Evolutionary conservation across 2,113 vertebrate genomes (phyloP), one percentile per base, ranked within the genome.

Genomic region (Tympanuchus pallidicinctus): DNA sequence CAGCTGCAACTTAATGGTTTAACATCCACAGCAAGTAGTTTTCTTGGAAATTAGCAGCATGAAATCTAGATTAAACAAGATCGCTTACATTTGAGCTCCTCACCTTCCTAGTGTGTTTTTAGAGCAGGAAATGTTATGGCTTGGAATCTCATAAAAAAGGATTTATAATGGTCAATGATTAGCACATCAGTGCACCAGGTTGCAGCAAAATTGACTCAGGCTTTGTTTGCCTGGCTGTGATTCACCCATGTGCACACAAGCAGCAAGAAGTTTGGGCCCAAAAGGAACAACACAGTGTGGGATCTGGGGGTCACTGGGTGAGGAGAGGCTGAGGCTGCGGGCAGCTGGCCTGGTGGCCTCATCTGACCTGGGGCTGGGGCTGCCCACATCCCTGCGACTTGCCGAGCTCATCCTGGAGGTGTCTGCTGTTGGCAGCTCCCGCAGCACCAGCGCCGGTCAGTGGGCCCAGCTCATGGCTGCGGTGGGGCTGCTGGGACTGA

Each of bases 131-230:
- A 75, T 63, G 66, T 42, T 92, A 77, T 50, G 66, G 69, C 72
- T 77, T 64, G 59, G 59, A 75, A 71, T 86, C 72, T 76, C 90
- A 88, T 75, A 17, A 34, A 56, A 78, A 61, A 76, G 78, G 50
- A 92, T 90, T 93, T 82, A 91, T 52, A 85, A 54, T 28, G 14
- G 82, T 82, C 89, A 78, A 92, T 84, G 86, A 88, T 93, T 45
- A 84, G 61, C 19, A 34, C 61, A 59, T 90, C 86, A 88, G 83
- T 88, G 93, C 88, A 72, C 30, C 83, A 86, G 76, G 48, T 73
- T 96, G 94, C 94, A 94, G 92, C 83, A 86, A 43, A 77, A 90
- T 65, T 47, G 71, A 60, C 11, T 42, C 59, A 9, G 70, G 32
- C 93, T 61, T 70, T 79, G 79, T 74, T 42, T 90, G 79, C 82